Percentiles rank a stretch among this genome's conserved stretches.
Conservation (phyloP, 2,888 invertebrate species). For the Oasisia sp. region DNA sequence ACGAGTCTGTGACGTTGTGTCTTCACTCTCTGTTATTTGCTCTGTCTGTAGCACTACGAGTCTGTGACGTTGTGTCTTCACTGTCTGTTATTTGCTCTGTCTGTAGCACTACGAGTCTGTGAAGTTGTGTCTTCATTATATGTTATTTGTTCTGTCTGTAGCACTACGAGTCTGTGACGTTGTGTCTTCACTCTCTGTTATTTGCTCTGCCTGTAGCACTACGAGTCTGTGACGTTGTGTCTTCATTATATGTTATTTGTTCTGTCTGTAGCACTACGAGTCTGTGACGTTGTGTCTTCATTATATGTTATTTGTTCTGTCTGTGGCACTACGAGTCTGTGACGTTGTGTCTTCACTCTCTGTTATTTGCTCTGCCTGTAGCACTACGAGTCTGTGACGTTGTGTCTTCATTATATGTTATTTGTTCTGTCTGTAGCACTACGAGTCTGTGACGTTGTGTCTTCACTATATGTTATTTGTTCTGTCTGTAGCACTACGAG, state of each 20-base stretch:
- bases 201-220: slow-evolving; percentile 33
- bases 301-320: too few species aligned
- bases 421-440: slow-evolving; percentile 33
- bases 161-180: slow-evolving; percentile 43
- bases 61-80: slow-evolving; percentile 42
- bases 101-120: slow-evolving; percentile 41
- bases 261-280: slow-evolving; percentile 39
- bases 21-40: too few species aligned
- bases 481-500: slow-evolving; percentile 39
- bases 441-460: slow-evolving; percentile 44
- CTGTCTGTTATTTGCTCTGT: too few species aligned
- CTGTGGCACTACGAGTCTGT: slow-evolving; percentile 41
- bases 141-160: too few species aligned
- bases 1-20: slow-evolving; percentile 44
- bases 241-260: too few species aligned
- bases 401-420: too few species aligned
- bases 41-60: slow-evolving; percentile 39
- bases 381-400: slow-evolving; percentile 43
- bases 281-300: slow-evolving; percentile 42
- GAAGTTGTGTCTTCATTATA: too few species aligned
- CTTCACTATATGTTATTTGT: too few species aligned
- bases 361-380: too few species aligned
- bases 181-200: too few species aligned
- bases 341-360: too few species aligned
- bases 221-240: slow-evolving; percentile 44